These are phyloP conservation scores for Phymastichus coffea DNA, from an alignment of 1,140 invertebrate species.

Conservation along the genomic window DNA sequence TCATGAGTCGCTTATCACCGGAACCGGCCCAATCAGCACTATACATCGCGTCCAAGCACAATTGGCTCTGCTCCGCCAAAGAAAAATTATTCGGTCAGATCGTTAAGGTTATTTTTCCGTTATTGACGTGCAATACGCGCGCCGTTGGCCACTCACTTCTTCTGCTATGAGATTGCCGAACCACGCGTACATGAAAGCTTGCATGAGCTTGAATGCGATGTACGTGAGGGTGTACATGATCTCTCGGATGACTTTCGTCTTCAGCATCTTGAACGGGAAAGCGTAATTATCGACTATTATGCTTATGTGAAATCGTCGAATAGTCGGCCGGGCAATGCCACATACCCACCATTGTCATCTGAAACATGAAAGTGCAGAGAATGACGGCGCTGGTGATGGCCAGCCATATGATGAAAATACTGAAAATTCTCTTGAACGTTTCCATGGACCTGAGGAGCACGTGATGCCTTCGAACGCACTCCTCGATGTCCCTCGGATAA, in stretches of 20 bases:
- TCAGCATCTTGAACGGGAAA: too few species aligned
- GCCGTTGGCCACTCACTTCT: neutral
- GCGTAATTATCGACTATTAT: too few species aligned
- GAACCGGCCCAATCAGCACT: neutral
- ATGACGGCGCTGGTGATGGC: neutral
- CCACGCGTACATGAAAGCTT: slow-evolving; percentile 6
- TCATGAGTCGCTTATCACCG: neutral
- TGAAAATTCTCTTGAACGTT: neutral
- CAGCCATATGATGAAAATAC: neutral
- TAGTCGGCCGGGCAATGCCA: too few species aligned
- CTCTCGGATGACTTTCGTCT: too few species aligned
- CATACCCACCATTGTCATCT: neutral
- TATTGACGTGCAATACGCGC: too few species aligned
- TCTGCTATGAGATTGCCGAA: neutral
- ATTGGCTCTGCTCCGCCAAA: neutral
- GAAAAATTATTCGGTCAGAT: too few species aligned
- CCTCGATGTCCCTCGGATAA: neutral
- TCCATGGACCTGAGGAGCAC: neutral
- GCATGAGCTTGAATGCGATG: too few species aligned
- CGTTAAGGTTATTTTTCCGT: too few species aligned
- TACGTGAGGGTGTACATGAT: too few species aligned
- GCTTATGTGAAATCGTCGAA: too few species aligned
- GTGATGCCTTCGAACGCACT: neutral
- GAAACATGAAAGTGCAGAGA: neutral
- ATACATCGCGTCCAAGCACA: neutral